Conservation (phyloP, 2,888 invertebrate genomes). For the Xestia xanthographa region DNA sequence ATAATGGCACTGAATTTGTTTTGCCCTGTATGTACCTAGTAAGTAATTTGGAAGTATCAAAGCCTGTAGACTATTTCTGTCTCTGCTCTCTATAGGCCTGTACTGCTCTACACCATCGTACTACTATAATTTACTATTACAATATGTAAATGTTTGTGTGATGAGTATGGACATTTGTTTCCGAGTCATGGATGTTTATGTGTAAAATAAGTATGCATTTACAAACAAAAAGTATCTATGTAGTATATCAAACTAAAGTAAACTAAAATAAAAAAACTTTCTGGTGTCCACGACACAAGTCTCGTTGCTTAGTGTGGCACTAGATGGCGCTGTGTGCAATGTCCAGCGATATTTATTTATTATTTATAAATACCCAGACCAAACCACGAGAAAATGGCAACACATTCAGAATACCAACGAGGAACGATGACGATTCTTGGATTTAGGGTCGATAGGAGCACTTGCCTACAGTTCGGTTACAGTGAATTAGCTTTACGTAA, state of each 20-base stretch:
- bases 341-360: too few species aligned
- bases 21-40: background rate
- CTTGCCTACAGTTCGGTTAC: slow-evolving; percentile 18
- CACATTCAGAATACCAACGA: slow-evolving; percentile 7
- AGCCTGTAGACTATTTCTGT: background rate
- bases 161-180: too few species aligned
- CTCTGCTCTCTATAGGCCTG: too few species aligned
- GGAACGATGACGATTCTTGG: slow-evolving; percentile 11
- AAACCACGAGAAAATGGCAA: background rate
- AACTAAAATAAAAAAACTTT: too few species aligned
- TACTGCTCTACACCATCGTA: background rate
- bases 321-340: too few species aligned
- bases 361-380: background rate
- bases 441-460: slow-evolving; percentile 7
- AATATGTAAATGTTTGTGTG: too few species aligned
- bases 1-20: background rate
- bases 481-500: background rate
- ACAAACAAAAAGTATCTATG: too few species aligned
- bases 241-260: too few species aligned
- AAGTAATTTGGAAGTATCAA: background rate
- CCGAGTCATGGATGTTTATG: too few species aligned
- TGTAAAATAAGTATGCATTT: too few species aligned
- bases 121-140: background rate
- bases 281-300: too few species aligned
- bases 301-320: too few species aligned